Percentiles rank a stretch among this genome's conserved stretches.
These are phyloP conservation scores for Netta rufina DNA, from an alignment of 2,797 vertebrate genomes.

Conservation along the genomic window DNA sequence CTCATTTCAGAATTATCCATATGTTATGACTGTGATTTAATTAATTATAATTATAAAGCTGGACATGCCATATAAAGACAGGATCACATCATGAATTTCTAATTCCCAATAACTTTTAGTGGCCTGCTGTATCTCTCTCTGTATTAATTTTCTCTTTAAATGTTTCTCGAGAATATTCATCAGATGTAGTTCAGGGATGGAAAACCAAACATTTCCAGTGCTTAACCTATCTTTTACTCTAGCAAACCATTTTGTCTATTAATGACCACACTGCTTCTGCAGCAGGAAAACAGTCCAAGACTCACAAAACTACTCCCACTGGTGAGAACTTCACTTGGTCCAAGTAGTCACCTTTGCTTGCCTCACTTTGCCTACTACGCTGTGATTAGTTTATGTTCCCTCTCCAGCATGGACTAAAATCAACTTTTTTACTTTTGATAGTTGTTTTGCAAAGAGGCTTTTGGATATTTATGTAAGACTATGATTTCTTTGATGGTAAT, in stretches of 20 bases:
- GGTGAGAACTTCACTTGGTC: background rate
- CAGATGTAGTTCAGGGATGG: accelerated
- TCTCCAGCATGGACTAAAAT: background rate
- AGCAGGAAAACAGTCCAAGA: background rate
- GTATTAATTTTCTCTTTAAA: background rate
- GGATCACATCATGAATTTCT: background rate
- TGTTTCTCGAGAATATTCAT: background rate
- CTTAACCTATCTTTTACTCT: background rate
- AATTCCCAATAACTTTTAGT: background rate
- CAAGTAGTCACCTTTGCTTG: accelerated
- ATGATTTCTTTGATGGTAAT: slow-evolving; percentile 40
- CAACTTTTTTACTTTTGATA: background rate
- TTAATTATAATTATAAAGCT: background rate
- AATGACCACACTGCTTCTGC: background rate
- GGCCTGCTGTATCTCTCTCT: accelerated
- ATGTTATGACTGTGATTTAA: background rate
- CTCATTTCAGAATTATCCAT: background rate
- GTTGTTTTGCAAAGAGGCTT: background rate
- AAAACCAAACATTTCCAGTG: accelerated
- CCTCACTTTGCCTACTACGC: accelerated
- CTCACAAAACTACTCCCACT: background rate
- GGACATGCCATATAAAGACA: background rate
- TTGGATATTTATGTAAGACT: background rate
- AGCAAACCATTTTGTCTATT: background rate
- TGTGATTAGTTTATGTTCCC: background rate